These are phyloP conservation scores for Onychostruthus taczanowskii DNA, from an alignment of 2,113 vertebrate genomes.

Conservation along the genomic window DNA sequence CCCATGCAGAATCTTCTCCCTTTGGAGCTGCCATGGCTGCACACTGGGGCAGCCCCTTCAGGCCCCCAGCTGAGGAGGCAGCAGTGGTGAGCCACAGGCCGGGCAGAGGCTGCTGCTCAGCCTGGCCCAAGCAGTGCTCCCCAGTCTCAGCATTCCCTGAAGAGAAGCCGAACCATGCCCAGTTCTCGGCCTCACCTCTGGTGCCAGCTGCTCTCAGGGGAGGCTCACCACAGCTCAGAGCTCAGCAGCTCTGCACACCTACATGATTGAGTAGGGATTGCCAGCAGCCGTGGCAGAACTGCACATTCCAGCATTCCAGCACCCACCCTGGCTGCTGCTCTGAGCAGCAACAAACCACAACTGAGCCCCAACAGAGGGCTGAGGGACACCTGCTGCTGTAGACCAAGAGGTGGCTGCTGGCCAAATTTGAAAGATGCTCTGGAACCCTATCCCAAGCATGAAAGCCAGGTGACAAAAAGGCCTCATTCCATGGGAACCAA, in stretches of 20 bases:
- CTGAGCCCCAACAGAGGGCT: not conserved
- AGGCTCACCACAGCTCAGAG: accelerated
- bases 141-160: accelerated
- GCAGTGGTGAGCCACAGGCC: accelerated
- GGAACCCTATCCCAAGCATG: not conserved
- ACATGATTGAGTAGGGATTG: not conserved
- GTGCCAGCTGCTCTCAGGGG: accelerated
- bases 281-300: accelerated
- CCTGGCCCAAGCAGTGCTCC: accelerated
- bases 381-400: accelerated
- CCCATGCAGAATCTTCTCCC: accelerated
- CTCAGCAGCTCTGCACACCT: not conserved
- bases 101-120: accelerated
- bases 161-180: accelerated
- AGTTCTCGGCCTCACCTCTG: accelerated
- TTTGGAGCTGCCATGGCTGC: not conserved
- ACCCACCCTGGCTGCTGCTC: not conserved
- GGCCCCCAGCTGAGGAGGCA: too few relatives aligned
- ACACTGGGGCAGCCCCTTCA: accelerated
- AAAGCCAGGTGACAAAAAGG: not conserved
- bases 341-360: not conserved
- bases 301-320: not conserved
- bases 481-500: accelerated
- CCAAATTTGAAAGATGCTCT: not conserved
- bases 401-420: not conserved